Conservation (phyloP, 1,140 invertebrate species). For the Triops cancriformis region DNA sequence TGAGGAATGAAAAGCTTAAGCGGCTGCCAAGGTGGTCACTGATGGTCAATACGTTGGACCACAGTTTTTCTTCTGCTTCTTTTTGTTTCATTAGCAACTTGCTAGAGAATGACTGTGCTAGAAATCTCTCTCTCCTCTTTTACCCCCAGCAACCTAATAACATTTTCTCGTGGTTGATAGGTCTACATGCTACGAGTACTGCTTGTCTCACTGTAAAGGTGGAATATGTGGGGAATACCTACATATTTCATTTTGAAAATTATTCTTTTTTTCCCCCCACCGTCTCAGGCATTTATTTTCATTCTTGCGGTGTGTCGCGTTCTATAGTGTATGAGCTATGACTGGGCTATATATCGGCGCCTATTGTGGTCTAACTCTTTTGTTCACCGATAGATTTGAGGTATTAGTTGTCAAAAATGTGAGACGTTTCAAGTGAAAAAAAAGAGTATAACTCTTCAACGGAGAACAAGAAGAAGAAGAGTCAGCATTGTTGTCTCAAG, state of each 20-base stretch:
- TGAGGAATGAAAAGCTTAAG: slow-evolving; percentile 2
- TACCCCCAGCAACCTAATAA: not conserved
- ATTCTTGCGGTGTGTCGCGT: not conserved
- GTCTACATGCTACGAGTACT: not conserved
- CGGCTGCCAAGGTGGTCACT: slow-evolving; percentile 11
- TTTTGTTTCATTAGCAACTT: slow-evolving; percentile 11
- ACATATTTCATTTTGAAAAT: not conserved
- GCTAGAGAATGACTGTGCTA: not conserved
- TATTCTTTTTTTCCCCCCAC: too few relatives aligned
- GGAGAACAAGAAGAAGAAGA: not conserved
- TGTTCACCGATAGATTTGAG: not conserved
- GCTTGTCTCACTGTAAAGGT: not conserved
- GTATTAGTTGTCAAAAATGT: slow-evolving; percentile 6
- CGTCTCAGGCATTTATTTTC: too few relatives aligned
- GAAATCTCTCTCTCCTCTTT: not conserved
- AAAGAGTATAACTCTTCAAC: not conserved
- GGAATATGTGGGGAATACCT: not conserved
- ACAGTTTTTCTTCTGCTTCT: not conserved
- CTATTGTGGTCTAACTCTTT: slow-evolving; percentile 5
- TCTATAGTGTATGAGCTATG: not conserved
- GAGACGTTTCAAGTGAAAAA: not conserved
- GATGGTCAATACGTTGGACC: not conserved
- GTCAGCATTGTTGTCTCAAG: slow-evolving; percentile 7
- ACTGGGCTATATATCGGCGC: slow-evolving; percentile 8
- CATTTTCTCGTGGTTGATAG: not conserved